phyloP scores from a whole-genome alignment of 2,797 vertebrate genomes.

The Psittacula derbiana region DNA sequence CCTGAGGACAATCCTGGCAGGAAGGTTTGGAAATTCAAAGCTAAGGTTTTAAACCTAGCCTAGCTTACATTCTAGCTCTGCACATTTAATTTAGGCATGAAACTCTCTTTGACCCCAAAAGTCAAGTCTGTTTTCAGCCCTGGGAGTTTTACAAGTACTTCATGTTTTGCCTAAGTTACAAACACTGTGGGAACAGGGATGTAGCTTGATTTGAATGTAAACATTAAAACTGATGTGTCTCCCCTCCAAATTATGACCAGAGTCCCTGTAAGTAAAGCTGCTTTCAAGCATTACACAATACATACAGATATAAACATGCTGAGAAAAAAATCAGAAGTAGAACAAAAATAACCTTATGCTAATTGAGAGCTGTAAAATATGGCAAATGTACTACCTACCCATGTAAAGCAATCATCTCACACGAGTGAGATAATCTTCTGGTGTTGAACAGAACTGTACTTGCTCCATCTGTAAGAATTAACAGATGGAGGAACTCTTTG shows the following conservation, averaged over 20 bases:
- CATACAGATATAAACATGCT: background rate
- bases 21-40: background rate
- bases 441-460: slow-evolving; percentile 20
- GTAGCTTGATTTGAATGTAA: background rate
- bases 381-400: background rate
- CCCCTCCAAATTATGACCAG: background rate
- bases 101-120: background rate
- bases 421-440: slow-evolving; percentile 20
- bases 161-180: background rate
- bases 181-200: background rate
- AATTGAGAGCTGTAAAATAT: background rate
- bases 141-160: background rate
- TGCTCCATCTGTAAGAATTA: slow-evolving; percentile 34
- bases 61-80: background rate
- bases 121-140: background rate
- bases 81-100: background rate
- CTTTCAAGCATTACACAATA: background rate
- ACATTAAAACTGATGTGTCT: background rate
- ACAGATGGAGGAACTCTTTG: slow-evolving; percentile 53
- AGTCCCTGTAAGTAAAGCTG: background rate
- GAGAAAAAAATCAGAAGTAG: background rate
- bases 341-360: background rate
- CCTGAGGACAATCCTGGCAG: background rate
- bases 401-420: slow-evolving; percentile 2
- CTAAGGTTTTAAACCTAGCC: background rate